Conservation (phyloP, 2,113 vertebrate species). For the Ahaetulla prasina region DNA sequence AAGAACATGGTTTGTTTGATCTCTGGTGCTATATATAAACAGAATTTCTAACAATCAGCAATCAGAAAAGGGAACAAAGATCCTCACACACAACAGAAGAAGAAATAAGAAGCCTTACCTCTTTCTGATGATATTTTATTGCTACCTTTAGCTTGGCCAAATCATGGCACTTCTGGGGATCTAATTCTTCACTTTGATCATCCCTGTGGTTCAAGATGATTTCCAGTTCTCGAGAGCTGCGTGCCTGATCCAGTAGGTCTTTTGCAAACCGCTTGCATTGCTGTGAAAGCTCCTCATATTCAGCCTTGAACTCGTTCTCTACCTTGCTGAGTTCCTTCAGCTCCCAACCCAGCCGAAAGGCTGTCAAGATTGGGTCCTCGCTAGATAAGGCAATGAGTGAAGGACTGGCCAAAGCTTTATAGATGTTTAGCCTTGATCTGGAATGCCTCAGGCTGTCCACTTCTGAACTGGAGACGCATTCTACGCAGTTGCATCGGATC, state of each 20-base stretch:
- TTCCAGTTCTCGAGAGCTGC: conserved; percentile 91
- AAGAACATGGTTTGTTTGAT: too few relatives aligned
- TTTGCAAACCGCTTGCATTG: conserved; percentile 97
- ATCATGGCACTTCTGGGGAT: conserved; percentile 89
- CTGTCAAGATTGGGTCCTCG: conserved; percentile 84
- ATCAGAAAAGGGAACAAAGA: background rate
- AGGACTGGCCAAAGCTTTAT: conserved; percentile 93
- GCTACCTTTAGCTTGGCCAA: conserved; percentile 95
- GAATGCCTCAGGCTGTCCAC: conserved; percentile 95
- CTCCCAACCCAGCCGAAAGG: conserved; percentile 95
- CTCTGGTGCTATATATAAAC: too few relatives aligned
- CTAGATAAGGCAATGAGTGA: conserved; percentile 96
- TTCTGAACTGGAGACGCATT: conserved; percentile 95
- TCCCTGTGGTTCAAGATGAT: conserved; percentile 96
- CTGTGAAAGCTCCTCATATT: conserved; percentile 97
- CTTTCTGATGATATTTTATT: conserved; percentile 99
- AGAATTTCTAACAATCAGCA: background rate
- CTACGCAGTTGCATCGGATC: conserved; percentile 94
- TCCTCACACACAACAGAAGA: background rate
- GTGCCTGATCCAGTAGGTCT: conserved; percentile 93
- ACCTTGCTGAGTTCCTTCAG: conserved; percentile 98
- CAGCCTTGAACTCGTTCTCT: conserved; percentile 97
- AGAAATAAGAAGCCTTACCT: conserved; percentile 74
- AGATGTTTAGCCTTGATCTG: conserved; percentile 92
- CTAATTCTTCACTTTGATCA: conserved; percentile 93